Conservation (phyloP, 2,888 invertebrate genomes). For the Drosophila austrosaltans region DNA sequence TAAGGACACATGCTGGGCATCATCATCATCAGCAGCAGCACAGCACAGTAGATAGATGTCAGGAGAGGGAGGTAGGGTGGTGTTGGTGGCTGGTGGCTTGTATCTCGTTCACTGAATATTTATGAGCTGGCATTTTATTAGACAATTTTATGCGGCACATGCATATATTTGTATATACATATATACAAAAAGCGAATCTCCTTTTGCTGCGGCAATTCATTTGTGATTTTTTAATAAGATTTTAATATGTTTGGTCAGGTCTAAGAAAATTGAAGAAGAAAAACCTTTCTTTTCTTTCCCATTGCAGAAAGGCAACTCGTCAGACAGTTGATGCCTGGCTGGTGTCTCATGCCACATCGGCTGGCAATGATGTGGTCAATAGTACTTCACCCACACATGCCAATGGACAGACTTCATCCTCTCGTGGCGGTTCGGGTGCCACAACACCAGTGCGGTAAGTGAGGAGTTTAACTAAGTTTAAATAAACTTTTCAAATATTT, state of each 20-base stretch:
- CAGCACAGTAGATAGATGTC: background rate
- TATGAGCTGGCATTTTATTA: slow-evolving; percentile 74
- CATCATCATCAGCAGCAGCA: background rate
- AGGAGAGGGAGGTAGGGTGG: background rate
- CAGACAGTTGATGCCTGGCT: slow-evolving; percentile 97
- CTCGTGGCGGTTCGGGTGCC: slow-evolving; percentile 92
- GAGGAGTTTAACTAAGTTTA: background rate
- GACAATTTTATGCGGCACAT: slow-evolving; percentile 63
- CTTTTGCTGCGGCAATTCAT: slow-evolving; percentile 22
- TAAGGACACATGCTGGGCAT: slow-evolving; percentile 43
- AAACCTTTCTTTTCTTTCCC: background rate
- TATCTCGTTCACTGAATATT: slow-evolving; percentile 60
- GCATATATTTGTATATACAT: slow-evolving; percentile 24
- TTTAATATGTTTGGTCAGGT: slow-evolving; percentile 54
- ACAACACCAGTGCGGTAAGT: slow-evolving; percentile 94
- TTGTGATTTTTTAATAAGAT: slow-evolving; percentile 55
- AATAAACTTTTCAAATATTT: background rate
- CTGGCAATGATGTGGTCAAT: slow-evolving; percentile 82
- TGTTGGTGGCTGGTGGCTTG: background rate
- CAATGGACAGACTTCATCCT: slow-evolving; percentile 85
- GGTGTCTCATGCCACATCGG: slow-evolving; percentile 91
- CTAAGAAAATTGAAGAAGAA: background rate
- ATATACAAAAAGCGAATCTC: background rate
- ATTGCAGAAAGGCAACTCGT: slow-evolving; percentile 92
- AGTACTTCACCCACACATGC: slow-evolving; percentile 85